A percentile compares a stretch with the other conserved stretches of the same genome.
Evolutionary conservation across 2,113 vertebrate species (phyloP).

Genomic region (Heptranchias perlo): DNA sequence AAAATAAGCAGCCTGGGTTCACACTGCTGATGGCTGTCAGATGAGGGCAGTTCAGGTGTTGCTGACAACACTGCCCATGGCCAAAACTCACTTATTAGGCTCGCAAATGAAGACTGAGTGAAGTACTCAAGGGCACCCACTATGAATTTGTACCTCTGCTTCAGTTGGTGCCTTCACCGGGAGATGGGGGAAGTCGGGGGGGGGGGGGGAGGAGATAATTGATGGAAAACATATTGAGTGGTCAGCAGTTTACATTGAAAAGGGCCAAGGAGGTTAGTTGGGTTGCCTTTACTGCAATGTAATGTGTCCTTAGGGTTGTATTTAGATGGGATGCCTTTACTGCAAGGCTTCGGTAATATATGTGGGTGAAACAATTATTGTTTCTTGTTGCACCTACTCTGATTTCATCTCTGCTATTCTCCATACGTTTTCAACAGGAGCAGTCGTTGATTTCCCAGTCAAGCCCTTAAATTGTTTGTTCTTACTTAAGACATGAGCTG

Average conservation of each 20-base stretch:
- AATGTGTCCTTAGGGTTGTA: not conserved
- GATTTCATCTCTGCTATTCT: constrained; percentile 52
- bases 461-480: not conserved
- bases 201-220: not conserved
- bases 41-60: not conserved
- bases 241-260: not conserved
- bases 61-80: not conserved
- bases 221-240: not conserved
- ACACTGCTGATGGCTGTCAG: not conserved
- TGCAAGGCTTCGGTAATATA: not conserved
- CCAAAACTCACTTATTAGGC: not conserved
- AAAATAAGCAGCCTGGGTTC: not conserved
- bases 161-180: not conserved
- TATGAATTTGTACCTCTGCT: not conserved
- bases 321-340: not conserved
- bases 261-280: too few species aligned
- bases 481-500: constrained; percentile 39
- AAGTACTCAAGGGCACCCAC: not conserved
- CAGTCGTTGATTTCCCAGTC: not conserved
- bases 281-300: not conserved
- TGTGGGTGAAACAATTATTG: not conserved
- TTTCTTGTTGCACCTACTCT: constrained; percentile 47
- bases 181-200: not conserved
- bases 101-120: too few species aligned
- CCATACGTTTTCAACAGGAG: constrained; percentile 44